Evolutionary conservation across 2,888 invertebrate species (phyloP), one percentile per base, ranked within the genome.

Genomic region (Xiphydria camelus): DNA sequence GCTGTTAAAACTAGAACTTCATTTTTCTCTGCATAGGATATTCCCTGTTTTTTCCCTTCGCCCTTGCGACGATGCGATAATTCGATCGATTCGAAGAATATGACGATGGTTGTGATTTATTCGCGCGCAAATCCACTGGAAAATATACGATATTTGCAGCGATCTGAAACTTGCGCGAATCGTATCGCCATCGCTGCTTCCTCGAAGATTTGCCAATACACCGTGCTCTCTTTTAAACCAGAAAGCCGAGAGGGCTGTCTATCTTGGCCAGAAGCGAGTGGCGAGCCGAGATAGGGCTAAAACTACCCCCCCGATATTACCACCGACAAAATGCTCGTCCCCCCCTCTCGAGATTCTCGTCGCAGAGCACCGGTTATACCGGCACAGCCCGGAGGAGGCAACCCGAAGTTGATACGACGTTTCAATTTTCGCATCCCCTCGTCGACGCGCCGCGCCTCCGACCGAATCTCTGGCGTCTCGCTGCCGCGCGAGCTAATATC

Each of bases 371-470:
- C 6, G 7, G 29, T 15, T 29, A 5, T 29, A 29, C 29, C 1
- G 29, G 15, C 2, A 12, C 29, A 29, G 29, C 15, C 14, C 29
- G 23, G 19, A 35, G n/a, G 25, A 18, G 10, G 12, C 5, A 25
- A 14, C 14, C 15, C 12, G 9, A 29, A 41, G 26, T 47, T 49
- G 55, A 62, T 62, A 60, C 55, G 62, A 65, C 59, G 59, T 65
- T 64, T 66, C 66, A 66, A 66, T 66, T 63, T 66, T 61, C 65
- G 51, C 49, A 52, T 47, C 50, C 51, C 52, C 46, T 44, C 49
- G 47, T 12, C 29, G 15, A 29, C 29, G 29, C 12, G 29, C 29
- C 12, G n/a, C n/a, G n/a, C n/a, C n/a, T n/a, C n/a, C n/a, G n/a
- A n/a, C 49, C 54, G 49, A 15, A 52, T 52, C 45, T 50, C 32